Percentiles rank a stretch among this genome's conserved stretches.
phyloP scores from a whole-genome alignment of 2,797 vertebrate genomes.

The Anguilla marmorata region DNA sequence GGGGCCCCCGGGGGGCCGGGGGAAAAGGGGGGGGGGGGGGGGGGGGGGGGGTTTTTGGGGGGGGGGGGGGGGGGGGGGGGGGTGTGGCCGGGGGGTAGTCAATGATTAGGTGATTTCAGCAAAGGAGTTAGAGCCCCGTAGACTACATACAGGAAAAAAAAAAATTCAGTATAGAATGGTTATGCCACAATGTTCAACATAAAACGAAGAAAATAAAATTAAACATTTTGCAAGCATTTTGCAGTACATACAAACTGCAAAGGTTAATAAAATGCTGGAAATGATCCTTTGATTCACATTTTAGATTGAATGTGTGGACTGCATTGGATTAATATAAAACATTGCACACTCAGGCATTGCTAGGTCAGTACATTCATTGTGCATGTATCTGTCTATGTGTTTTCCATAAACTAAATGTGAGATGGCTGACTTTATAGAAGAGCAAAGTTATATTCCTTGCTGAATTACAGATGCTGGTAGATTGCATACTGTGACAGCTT shows the following conservation, averaged over 20 bases:
- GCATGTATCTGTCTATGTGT: neutral
- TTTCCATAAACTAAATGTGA: neutral
- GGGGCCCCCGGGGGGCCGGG: too few relatives aligned
- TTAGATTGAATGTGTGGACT: neutral
- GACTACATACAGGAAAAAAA: conserved; percentile 34
- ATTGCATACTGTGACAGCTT: neutral
- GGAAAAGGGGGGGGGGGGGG: too few relatives aligned
- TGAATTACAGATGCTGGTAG: neutral
- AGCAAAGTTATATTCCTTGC: neutral
- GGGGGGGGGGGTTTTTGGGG: neutral
- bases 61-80: too few relatives aligned
- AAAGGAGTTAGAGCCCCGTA: neutral
- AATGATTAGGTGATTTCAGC: neutral
- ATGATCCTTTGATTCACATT: neutral
- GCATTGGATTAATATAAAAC: neutral
- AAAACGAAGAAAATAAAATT: conserved; percentile 55
- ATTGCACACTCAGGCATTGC: neutral
- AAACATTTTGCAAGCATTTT: conserved; percentile 81
- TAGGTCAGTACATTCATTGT: neutral
- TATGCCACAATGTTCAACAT: conserved; percentile 44
- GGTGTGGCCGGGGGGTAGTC: neutral
- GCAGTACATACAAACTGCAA: conserved; percentile 63
- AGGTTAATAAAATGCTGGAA: conserved; percentile 45
- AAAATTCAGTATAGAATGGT: conserved; percentile 34
- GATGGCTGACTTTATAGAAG: neutral